These are phyloP conservation scores for Cladorhizidae sp. DNA, from an alignment of 37 sponge, comb jelly and placozoan species.

Conservation along the genomic window DNA sequence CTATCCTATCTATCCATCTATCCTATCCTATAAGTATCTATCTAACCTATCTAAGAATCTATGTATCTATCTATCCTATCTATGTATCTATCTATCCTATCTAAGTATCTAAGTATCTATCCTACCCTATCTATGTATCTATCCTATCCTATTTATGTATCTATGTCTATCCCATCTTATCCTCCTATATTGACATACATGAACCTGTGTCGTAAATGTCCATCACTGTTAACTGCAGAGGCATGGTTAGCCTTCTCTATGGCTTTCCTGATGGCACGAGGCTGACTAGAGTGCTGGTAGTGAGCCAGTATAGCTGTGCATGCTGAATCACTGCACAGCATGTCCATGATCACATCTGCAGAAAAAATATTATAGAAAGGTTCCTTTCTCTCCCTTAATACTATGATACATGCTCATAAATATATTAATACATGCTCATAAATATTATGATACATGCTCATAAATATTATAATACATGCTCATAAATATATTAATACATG, in stretches of 20 bases:
- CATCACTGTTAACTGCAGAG: not conserved
- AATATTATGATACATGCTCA: too few species aligned
- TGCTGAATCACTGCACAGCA: slow-evolving; percentile 60
- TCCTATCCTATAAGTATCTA: too few species aligned
- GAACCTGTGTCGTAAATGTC: not conserved
- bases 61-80: too few species aligned
- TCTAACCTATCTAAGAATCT: too few species aligned
- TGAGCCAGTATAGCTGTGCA: slow-evolving; percentile 38
- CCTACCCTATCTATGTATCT: not conserved
- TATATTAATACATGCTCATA: too few species aligned
- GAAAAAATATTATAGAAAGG: not conserved
- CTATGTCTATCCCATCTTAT: not conserved
- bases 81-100: too few species aligned
- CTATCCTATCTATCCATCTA: too few species aligned
- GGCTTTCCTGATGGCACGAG: slow-evolving; percentile 36
- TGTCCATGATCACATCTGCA: slow-evolving; percentile 84
- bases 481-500: too few species aligned
- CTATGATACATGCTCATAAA: not conserved
- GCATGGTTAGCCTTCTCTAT: slow-evolving; percentile 18
- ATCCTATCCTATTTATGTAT: not conserved
- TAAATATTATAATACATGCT: too few species aligned
- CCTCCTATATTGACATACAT: not conserved
- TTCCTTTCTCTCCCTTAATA: not conserved
- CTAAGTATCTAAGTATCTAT: too few species aligned
- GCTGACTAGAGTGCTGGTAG: slow-evolving; percentile 49